Base-by-base conservation (phyloP, 2,113 vertebrate species). In the Spea bombifrons region DNA sequence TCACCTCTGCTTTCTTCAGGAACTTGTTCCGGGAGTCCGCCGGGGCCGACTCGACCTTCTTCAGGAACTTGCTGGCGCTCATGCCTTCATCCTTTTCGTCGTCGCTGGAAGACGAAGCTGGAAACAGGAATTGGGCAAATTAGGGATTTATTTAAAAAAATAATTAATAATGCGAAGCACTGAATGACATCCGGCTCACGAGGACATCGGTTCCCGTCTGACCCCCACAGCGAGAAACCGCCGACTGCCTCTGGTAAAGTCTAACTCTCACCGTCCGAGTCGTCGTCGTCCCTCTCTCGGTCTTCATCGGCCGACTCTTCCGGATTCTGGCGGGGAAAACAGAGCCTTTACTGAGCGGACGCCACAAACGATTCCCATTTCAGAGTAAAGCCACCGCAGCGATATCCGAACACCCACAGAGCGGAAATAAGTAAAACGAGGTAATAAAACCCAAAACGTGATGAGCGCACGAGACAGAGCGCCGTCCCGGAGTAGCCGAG, bases 291-390 rank as follows among this genome's bases (percentile, higher is more conserved):
- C 76, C 93, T 94, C 82, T 95, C 95, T 53, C 94, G 94, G 57
- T 95, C 94, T 84, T 96, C 95, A 75, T 96, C 94, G 0, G 94
- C 94, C 67, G 95, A 96, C 84, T 94, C 92, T 10, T 94, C 94
- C 5, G 95, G 94, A 75, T 97, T 96, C 95, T 97, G 80, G 57
- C 3, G 16, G 6, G 43, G n/a, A 84, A 0, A 75, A 44, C 52
- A 0, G 30, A 71, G 1, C 1, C 5, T 61, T 61, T 61, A 61
- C 59, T 61, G 59, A 61, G 59, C 5, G 13, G 5, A 30, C 30
- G 30, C 30, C 30, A 30, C 30, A 30, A 30, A 30, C 2, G 30
- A 30, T 30, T 30, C 30, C 30, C 30, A 30, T 30, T 30, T 30
- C 30, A 30, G 30, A 30, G 30, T 30, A 30, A 30, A 30, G 30